A percentile compares a stretch with the other conserved stretches of the same genome.
phyloP scores from a whole-genome alignment of 2,113 vertebrate species.

The Balaeniceps rex region DNA sequence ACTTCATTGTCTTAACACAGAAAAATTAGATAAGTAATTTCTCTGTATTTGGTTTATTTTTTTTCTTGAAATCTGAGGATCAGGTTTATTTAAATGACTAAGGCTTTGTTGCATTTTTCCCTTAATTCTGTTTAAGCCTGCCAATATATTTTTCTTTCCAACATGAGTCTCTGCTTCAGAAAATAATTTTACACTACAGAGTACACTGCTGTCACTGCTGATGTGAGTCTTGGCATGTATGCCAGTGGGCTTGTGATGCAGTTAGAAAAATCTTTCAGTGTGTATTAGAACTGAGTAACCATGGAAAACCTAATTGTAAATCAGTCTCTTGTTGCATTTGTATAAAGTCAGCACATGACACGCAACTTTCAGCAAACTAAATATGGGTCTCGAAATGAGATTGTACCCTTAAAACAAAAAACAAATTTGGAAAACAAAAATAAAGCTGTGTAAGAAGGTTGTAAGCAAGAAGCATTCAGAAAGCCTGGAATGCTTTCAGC shows the following conservation, averaged over 20 bases:
- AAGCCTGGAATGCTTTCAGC: neutral
- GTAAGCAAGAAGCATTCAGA: neutral
- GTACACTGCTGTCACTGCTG: neutral
- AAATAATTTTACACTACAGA: neutral
- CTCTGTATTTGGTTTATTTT: neutral
- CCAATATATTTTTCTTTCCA: neutral
- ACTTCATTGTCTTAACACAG: neutral
- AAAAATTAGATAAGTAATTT: neutral
- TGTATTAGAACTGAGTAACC: neutral
- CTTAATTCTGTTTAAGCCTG: neutral
- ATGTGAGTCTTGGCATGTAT: neutral
- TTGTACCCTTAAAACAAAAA: neutral
- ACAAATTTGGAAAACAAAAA: neutral
- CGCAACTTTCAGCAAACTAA: neutral
- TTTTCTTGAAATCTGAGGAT: neutral
- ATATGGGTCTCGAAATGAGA: neutral
- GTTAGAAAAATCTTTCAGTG: neutral
- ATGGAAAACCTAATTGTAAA: neutral
- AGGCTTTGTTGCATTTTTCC: neutral
- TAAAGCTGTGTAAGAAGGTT: neutral
- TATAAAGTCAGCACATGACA: neutral
- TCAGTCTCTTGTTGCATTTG: neutral
- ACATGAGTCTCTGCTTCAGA: neutral
- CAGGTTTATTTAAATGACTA: neutral
- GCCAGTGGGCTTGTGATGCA: neutral